Conservation (phyloP, 2,888 invertebrate genomes). For the Lasioglossum zephyrum region DNA sequence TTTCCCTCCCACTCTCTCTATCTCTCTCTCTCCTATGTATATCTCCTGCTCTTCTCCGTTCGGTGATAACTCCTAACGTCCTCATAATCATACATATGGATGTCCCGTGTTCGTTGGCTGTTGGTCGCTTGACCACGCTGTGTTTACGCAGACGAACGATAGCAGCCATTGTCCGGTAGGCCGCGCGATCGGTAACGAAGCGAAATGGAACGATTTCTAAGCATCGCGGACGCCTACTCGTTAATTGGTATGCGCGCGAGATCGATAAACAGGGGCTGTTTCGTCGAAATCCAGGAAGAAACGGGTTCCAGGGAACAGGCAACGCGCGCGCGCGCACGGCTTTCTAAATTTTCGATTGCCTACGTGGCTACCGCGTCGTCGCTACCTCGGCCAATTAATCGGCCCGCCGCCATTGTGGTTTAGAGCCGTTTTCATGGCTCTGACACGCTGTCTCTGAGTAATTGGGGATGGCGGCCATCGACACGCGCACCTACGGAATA, state of each 20-base stretch:
- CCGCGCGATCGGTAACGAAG: constrained; percentile 51
- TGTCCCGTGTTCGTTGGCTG: constrained; percentile 72
- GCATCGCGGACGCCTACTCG: constrained; percentile 21
- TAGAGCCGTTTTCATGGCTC: constrained; percentile 12
- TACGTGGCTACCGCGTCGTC: constrained; percentile 22
- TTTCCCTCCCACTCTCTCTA: constrained; percentile 20
- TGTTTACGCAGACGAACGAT: constrained; percentile 60
- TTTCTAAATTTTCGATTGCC: constrained; percentile 42
- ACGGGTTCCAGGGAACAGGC: constrained; percentile 42
- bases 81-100: constrained; percentile 82
- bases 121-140: constrained; percentile 46
- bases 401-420: neutral
- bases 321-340: constrained; percentile 15
- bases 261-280: constrained; percentile 39
- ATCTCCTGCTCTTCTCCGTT: constrained; percentile 33
- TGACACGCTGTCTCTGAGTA: constrained; percentile 11
- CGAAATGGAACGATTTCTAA: constrained; percentile 56
- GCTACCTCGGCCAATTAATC: constrained; percentile 31
- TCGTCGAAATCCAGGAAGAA: constrained; percentile 39
- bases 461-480: constrained; percentile 14
- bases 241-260: constrained; percentile 51
- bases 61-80: constrained; percentile 79
- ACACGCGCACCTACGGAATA: neutral
- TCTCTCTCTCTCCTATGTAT: neutral
- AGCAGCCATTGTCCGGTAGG: constrained; percentile 35